Evolutionary conservation across 2,888 invertebrate species (phyloP), one percentile per base, ranked within the genome.

Genomic region (Lymantria monacha): DNA sequence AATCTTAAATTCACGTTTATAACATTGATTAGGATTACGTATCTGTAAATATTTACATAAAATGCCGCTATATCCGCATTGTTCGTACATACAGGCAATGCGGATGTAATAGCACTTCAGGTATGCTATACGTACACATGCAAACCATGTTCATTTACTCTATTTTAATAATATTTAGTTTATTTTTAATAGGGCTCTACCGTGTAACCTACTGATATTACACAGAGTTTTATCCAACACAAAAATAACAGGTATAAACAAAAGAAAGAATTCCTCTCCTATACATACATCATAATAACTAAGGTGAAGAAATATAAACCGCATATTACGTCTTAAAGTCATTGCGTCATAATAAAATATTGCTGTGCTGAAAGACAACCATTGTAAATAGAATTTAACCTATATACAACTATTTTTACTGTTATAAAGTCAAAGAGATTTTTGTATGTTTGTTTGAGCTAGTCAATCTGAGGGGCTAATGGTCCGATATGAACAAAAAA

Each of bases 341-440:
- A 55, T 51, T 38, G 33, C 51, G 46, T 36, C 30, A 37, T 49
- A 53, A 46, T 51, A 53, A 51, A 48, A 30, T 44, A 51, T 43
- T 44, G 13, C 30, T 10, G 46, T 38, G 46, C 12, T 40, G 50
- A 48, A 51, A 37, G 54, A 44, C 42, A 47, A 46, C 42, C 43
- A 41, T 51, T 22, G 14, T 44, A 51, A 58, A 60, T 53, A 50
- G 48, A 8, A 38, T 38, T 12, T 38, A 38, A 8, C n/a, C n/a
- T n/a, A n/a, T n/a, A n/a, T n/a, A n/a, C n/a, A 22, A 22, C 5
- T 22, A 22, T 22, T 3, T 22, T 22, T 22, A 5, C n/a, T 22
- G 22, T 3, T 22, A 22, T 22, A 22, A 22, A 22, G 22, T 5
- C 5, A 5, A 22, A 22, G 22, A 22, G 22, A 3, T 22, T 22